Evolutionary conservation across 2,113 vertebrate genomes (phyloP), one percentile per base, ranked within the genome.

Genomic region (Xyliphius kryptos): DNA sequence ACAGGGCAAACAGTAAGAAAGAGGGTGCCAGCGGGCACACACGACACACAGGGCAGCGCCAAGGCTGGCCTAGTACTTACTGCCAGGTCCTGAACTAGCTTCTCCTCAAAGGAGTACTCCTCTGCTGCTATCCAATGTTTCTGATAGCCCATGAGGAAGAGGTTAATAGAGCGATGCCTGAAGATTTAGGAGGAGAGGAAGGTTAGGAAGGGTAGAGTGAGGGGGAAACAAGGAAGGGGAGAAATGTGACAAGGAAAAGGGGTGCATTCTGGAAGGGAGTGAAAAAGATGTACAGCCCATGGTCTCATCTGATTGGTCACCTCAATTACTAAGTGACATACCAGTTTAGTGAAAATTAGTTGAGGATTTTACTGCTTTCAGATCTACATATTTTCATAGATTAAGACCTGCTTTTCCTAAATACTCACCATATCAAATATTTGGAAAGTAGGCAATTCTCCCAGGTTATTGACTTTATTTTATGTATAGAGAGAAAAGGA

Each of bases 91-190:
- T 98, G 92, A 82, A 99, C 93, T 96, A 32, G 26, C 26, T 32
- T 32, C 26, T 32, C 26, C 26, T 32, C 26, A 32, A 32, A 32
- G 26, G 26, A 99, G 91, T 97, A 92, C 85, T 95, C 93, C 91
- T 95, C 95, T 94, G 94, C 92, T 91, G 95, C 93, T 97, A 99
- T 97, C 95, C 95, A 97, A 88, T 90, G 92, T 91, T 88, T 98
- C 92, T 94, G 91, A 97, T 96, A 99, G 90, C 92, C 93, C 89
- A 90, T 89, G 91, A 98, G 91, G 93, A 95, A 99, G 91, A 95
- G 88, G 92, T 99, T 99, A 96, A 99, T 95, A 93, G 92, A 92
- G 86, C 96, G 96, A 93, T 99, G 96, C 95, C 96, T 99, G 90
- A 90, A 90, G 83, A 76, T 84, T 90, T 85, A 54, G 86, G 88